Base-by-base conservation (phyloP, 2,113 vertebrate genomes). In the Athene noctua region DNA sequence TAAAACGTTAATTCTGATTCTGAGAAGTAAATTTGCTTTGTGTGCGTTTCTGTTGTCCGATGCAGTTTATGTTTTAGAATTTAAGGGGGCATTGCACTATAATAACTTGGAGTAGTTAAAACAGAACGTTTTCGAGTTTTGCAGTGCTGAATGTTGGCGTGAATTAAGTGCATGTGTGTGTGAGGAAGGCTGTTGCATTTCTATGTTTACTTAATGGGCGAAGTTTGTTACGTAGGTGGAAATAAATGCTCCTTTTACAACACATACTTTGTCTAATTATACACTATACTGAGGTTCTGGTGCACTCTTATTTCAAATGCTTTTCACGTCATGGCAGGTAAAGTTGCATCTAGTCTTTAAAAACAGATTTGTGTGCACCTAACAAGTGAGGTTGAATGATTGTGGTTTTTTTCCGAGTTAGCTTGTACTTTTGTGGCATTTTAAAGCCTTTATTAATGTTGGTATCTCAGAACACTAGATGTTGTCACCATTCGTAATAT, bases 71-170 rank as follows among this genome's bases (percentile, higher is more conserved):
- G 13, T 36, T 44, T 46, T 52, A 63, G 23, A 36, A 15, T 0
- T 0, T 58, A 4, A 32, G 13, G 44, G n/a, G 22, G 8, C 2
- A 2, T 65, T 30, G 3, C 14, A 1, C 8, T 55, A 0, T 13
- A 80, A 17, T 61, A 18, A 9, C 11, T 23, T 25, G 19, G 15
- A 80, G 0, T 29, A 32, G 29, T 34, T 93, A 72, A 66, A 87
- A 44, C 10, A 3, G 15, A 65, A 16, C 7, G 9, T 63, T 75
- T 82, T 49, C 8, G 30, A 0, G 4, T 46, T 83, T 7, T 32
- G 0, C 23, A 61, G 1, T 82, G 12, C 16, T 49, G 44, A 88
- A 12, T 61, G 17, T 54, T 7, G 12, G 3, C 1, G 1, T 65
- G 55, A 62, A 21, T 85, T 32, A 51, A 54, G 27, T 19, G 2